Conservation (phyloP, 2,113 vertebrate species). For the human region DNA sequence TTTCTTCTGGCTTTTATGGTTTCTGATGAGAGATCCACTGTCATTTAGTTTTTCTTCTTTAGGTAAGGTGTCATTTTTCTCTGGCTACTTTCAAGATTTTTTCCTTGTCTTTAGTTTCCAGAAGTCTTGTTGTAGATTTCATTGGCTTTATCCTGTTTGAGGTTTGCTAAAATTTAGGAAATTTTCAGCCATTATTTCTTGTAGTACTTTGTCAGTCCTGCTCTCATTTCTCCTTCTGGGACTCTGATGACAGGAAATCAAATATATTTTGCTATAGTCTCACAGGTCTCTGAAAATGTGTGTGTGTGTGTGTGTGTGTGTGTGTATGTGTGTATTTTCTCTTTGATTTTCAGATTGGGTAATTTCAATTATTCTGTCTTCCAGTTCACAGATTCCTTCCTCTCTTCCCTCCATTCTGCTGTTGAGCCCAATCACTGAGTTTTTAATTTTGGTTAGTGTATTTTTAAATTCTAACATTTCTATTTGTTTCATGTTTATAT, state of each 20-base stretch:
- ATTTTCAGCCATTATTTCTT: neutral
- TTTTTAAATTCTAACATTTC: conserved; percentile 39
- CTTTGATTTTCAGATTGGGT: neutral
- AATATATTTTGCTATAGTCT: neutral
- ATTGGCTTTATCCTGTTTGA: neutral
- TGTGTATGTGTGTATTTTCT: too few relatives aligned
- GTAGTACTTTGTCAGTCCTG: neutral
- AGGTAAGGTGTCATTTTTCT: neutral
- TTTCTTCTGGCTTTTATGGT: neutral
- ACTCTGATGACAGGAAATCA: neutral
- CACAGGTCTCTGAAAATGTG: neutral
- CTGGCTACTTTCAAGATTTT: neutral
- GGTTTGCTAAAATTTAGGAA: neutral
- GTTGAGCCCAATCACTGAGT: neutral
- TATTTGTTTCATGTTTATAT: neutral
- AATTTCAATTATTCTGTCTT: neutral
- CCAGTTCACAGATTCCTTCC: neutral
- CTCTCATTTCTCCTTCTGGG: neutral
- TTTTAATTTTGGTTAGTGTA: neutral
- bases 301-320: too few relatives aligned
- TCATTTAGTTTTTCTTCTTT: neutral
- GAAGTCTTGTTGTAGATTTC: neutral
- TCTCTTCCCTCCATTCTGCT: neutral
- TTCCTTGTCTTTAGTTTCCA: neutral
- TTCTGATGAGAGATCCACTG: neutral